phyloP scores from a whole-genome alignment of 2,797 vertebrate species.

The Clarias platycephalus region DNA sequence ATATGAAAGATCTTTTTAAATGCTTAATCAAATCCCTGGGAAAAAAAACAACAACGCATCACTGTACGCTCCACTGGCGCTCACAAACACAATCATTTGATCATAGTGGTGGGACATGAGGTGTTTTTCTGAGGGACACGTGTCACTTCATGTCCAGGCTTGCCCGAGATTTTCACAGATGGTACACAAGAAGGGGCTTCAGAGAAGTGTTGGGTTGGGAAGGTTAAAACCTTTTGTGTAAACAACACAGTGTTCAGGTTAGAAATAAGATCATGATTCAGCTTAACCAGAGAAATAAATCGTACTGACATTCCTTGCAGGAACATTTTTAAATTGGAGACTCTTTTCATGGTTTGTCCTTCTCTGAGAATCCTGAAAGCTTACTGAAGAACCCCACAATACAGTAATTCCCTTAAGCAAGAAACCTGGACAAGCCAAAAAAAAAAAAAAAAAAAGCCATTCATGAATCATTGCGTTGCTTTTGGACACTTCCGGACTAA shows the following conservation, averaged over 20 bases:
- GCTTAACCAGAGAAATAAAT: background rate
- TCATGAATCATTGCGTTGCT: no score
- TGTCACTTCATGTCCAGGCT: conserved; percentile 54
- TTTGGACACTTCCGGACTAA: no score
- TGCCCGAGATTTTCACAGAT: conserved; percentile 45
- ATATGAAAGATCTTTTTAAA: background rate
- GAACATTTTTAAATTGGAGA: no score
- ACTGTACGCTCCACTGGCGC: conserved; percentile 43
- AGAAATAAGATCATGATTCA: background rate
- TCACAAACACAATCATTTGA: conserved; percentile 32
- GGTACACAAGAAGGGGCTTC: conserved; percentile 36
- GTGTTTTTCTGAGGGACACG: conserved; percentile 48
- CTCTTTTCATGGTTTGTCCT: background rate
- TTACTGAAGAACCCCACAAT: no score
- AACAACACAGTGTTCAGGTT: background rate
- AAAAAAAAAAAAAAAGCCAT: no score
- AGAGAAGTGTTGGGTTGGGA: conserved; percentile 23
- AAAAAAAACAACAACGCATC: background rate
- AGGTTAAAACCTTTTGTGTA: conserved; percentile 22
- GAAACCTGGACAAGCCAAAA: no score
- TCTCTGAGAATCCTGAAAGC: background rate
- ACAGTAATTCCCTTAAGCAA: no score
- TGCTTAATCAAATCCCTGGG: background rate
- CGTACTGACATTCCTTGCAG: background rate
- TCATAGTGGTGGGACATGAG: conserved; percentile 24